A percentile compares a stretch with the other conserved stretches of the same genome.
Evolutionary conservation across 1,140 invertebrate species (phyloP).

Genomic region (Penaeus chinensis): DNA sequence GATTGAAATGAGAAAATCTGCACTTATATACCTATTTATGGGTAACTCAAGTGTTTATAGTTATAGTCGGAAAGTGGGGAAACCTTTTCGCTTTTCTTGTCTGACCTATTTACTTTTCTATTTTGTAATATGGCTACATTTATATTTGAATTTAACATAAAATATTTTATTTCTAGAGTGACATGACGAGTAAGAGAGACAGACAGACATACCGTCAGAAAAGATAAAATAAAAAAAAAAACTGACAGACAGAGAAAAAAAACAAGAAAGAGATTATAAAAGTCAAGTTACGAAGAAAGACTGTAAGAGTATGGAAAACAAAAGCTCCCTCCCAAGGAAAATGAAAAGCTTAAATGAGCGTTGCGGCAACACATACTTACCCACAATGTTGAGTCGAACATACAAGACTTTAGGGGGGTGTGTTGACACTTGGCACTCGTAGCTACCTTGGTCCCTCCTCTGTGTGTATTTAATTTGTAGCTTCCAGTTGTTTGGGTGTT

Average conservation of each 20-base stretch:
- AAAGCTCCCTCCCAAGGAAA: background rate
- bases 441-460: constrained; percentile 79
- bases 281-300: background rate
- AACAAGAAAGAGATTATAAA: too few species aligned
- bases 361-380: constrained; percentile 71
- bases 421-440: constrained; percentile 84
- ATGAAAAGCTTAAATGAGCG: background rate
- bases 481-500: constrained; percentile 84
- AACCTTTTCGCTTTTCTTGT: background rate
- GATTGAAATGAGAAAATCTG: background rate
- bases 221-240: too few species aligned
- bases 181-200: background rate
- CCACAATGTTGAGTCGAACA: constrained; percentile 80
- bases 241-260: too few species aligned
- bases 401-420: constrained; percentile 80
- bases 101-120: too few species aligned
- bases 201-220: background rate
- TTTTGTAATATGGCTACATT: too few species aligned
- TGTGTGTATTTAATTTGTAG: constrained; percentile 79
- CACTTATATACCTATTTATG: constrained; percentile 28
- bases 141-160: too few species aligned
- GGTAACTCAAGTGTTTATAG: background rate
- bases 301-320: background rate
- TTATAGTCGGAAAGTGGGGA: too few species aligned
- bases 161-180: constrained; percentile 61